A percentile compares a stretch with the other conserved stretches of the same genome.
Conservation (phyloP, 2,113 vertebrate species). For the Ochotona princeps region DNA sequence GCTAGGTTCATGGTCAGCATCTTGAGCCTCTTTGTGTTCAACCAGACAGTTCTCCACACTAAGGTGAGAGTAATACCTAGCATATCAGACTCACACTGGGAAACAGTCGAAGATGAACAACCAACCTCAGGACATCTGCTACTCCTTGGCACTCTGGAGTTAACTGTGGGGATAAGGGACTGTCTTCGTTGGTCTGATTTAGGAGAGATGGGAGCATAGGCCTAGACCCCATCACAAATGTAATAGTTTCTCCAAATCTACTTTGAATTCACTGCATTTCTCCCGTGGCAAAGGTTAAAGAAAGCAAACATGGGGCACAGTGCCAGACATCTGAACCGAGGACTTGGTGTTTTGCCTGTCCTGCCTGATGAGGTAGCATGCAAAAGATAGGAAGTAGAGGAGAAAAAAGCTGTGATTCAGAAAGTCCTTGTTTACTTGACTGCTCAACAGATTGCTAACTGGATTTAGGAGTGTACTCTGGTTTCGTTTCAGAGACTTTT, state of each 20-base stretch:
- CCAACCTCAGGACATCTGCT: background rate
- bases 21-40: background rate
- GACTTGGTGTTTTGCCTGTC: background rate
- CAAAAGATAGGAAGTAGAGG: background rate
- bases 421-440: conserved; percentile 65
- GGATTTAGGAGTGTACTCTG: conserved; percentile 37
- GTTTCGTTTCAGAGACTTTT: conserved; percentile 33
- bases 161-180: background rate
- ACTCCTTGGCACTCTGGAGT: background rate
- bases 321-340: background rate
- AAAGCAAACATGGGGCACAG: background rate
- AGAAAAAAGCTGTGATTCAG: conserved; percentile 44
- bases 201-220: background rate
- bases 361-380: conserved; percentile 16
- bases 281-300: background rate
- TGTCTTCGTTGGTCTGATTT: background rate
- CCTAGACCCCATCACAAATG: background rate
- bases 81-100: background rate
- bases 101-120: conserved; percentile 25
- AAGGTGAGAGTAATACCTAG: background rate
- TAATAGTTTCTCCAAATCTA: background rate
- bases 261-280: background rate
- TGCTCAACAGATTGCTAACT: conserved; percentile 40
- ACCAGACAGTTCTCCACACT: background rate
- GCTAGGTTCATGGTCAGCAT: background rate